Conservation (phyloP, 2,888 invertebrate species). For the Drosophila nr. perissopoda region DNA sequence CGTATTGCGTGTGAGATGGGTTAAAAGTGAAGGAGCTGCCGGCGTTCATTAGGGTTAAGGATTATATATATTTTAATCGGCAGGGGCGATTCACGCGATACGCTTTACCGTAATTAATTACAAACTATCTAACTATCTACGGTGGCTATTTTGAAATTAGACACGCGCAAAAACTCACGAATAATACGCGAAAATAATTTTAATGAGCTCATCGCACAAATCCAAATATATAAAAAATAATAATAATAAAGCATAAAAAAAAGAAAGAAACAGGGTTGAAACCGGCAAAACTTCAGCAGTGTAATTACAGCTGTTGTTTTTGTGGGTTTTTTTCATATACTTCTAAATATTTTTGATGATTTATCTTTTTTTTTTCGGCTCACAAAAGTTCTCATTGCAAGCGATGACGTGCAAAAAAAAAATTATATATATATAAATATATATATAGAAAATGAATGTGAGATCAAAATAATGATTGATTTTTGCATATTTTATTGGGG, state of each 20-base stretch:
- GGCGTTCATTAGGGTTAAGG: conserved; percentile 23
- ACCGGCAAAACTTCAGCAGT: conserved; percentile 9
- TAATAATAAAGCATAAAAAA: background rate
- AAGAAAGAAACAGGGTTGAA: conserved; percentile 5
- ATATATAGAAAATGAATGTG: too few species aligned
- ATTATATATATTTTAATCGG: background rate
- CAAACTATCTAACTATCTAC: conserved; percentile 31
- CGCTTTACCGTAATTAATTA: conserved; percentile 55
- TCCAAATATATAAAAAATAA: conserved; percentile 8
- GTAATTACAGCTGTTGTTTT: conserved; percentile 7
- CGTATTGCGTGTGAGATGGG: conserved; percentile 40
- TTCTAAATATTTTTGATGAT: conserved; percentile 15
- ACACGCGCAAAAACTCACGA: conserved; percentile 22
- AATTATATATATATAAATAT: background rate
- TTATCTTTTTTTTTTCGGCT: conserved; percentile 37
- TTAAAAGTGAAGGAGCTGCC: conserved; percentile 40
- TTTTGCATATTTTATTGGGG: conserved; percentile 23
- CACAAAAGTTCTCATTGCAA: conserved; percentile 42
- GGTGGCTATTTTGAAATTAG: conserved; percentile 34
- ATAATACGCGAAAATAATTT: conserved; percentile 57
- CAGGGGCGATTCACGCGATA: conserved; percentile 46
- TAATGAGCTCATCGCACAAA: conserved; percentile 65
- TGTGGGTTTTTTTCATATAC: background rate
- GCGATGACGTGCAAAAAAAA: conserved; percentile 51
- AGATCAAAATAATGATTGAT: conserved; percentile 36